phyloP scores from a whole-genome alignment of 2,113 vertebrate genomes.

The Xiphorhynchus elegans region DNA sequence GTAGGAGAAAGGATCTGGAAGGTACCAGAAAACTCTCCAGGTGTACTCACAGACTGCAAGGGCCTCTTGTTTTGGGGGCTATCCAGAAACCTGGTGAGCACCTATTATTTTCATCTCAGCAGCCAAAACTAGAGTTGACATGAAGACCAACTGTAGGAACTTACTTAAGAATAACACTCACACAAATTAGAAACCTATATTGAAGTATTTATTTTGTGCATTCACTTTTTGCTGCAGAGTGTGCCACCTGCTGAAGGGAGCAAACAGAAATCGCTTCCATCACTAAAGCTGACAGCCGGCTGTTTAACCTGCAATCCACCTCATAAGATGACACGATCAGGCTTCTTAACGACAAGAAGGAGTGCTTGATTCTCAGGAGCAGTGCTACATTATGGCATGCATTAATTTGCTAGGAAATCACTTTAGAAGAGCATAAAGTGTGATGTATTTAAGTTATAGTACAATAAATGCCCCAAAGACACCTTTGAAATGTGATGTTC shows the following conservation, averaged over 20 bases:
- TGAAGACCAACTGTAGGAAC: accelerated
- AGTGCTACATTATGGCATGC: not conserved
- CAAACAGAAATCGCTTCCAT: not conserved
- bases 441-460: not conserved
- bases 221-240: not conserved
- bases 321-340: not conserved
- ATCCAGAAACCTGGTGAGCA: not conserved
- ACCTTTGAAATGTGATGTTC: not conserved
- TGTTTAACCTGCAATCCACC: not conserved
- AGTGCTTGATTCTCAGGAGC: not conserved
- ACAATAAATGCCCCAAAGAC: not conserved
- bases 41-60: not conserved
- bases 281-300: not conserved
- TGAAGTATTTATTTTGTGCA: not conserved
- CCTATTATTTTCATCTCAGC: not conserved
- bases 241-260: not conserved
- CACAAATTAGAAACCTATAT: not conserved
- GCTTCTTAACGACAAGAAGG: not conserved
- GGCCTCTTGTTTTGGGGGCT: not conserved
- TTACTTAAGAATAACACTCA: not conserved
- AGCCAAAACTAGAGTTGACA: not conserved
- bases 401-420: not conserved
- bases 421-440: not conserved
- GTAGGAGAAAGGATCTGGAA: not conserved
- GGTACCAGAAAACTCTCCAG: not conserved